Evolutionary conservation across 2,888 invertebrate genomes (phyloP).

Genomic region (Mycalesis mineus): DNA sequence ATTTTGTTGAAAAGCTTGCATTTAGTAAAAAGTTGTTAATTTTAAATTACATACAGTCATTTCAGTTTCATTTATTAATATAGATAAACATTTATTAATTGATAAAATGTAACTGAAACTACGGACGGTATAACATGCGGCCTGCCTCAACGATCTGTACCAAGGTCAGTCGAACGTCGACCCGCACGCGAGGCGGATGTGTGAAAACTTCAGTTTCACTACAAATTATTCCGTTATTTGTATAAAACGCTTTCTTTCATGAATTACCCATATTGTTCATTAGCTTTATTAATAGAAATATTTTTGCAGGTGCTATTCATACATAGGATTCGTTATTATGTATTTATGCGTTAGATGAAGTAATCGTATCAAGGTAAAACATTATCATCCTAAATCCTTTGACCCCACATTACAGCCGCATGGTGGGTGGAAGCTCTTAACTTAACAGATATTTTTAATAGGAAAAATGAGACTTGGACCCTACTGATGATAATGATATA

Average conservation of each 20-base stretch:
- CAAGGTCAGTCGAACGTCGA: conserved; percentile 22
- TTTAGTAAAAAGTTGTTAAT: no score
- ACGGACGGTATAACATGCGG: conserved; percentile 7
- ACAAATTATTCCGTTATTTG: conserved; percentile 1
- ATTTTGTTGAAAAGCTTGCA: no score
- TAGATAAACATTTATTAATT: no score
- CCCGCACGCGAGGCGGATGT: conserved; percentile 13
- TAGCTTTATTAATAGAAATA: neutral
- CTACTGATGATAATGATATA: no score
- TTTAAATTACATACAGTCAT: no score
- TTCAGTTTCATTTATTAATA: no score
- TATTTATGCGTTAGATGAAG: no score
- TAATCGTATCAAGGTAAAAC: no score
- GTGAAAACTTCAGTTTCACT: neutral
- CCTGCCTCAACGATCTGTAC: neutral
- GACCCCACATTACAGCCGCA: no score
- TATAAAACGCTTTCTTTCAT: neutral
- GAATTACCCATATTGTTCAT: neutral
- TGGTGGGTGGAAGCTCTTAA: neutral
- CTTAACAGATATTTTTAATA: neutral
- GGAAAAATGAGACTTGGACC: no score
- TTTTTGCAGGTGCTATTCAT: neutral
- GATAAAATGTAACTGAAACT: neutral
- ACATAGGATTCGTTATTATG: no score
- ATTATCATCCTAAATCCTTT: no score